These are phyloP conservation scores for Phalacrocorax carbo DNA, from an alignment of 2,113 vertebrate species.

Conservation along the genomic window DNA sequence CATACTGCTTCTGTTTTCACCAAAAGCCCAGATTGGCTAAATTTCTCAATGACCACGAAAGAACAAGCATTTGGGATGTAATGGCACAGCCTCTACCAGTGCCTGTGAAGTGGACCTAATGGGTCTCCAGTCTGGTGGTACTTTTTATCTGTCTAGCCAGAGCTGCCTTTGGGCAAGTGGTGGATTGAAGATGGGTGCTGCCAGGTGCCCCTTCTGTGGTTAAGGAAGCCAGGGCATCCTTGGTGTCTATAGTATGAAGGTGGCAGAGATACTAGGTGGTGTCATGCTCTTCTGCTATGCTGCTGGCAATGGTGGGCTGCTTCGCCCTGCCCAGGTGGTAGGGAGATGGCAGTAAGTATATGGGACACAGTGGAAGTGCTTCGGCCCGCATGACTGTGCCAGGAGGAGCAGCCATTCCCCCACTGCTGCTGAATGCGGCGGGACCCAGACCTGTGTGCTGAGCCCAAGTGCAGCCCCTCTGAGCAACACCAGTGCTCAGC, in stretches of 20 bases:
- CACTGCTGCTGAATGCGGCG: rapidly evolving
- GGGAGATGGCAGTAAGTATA: not conserved
- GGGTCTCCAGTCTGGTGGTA: not conserved
- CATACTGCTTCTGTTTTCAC: not conserved
- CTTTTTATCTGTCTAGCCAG: not conserved
- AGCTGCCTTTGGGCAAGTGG: not conserved
- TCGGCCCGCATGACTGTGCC: rapidly evolving
- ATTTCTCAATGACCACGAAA: not conserved
- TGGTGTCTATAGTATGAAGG: not conserved
- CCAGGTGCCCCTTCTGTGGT: not conserved
- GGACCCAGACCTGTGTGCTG: not conserved
- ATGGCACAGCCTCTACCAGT: not conserved
- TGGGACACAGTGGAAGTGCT: not conserved
- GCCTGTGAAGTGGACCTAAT: not conserved
- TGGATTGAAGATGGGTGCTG: not conserved
- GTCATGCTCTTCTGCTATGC: not conserved
- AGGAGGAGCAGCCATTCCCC: not conserved
- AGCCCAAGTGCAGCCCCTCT: not conserved
- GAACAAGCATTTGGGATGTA: not conserved
- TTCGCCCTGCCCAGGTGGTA: not conserved
- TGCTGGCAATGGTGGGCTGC: not conserved
- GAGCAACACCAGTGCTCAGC: rapidly evolving
- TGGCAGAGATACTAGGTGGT: not conserved
- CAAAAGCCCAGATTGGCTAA: not conserved
- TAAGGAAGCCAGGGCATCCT: not conserved